Conservation (phyloP, 2,113 vertebrate genomes). For the Coregonus clupeaformis region DNA sequence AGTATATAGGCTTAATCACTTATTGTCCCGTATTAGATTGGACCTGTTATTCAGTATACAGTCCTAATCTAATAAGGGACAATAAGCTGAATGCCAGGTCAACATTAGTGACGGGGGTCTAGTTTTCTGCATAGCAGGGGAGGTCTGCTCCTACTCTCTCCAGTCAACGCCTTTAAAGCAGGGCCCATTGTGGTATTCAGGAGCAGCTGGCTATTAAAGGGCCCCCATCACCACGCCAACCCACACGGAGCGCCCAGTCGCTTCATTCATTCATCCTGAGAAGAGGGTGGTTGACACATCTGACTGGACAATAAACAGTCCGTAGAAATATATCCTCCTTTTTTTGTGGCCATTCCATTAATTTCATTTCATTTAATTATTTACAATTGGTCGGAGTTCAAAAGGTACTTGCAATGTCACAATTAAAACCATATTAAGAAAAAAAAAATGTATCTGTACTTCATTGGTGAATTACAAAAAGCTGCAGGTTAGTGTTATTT, state of each 20-base stretch:
- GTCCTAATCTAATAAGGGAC: too few species aligned
- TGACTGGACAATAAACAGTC: neutral
- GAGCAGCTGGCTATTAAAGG: conserved; percentile 32
- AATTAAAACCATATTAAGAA: too few species aligned
- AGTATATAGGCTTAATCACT: too few species aligned
- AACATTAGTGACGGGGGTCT: conserved; percentile 29
- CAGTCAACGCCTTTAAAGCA: conserved; percentile 28
- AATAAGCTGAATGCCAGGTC: conserved; percentile 20
- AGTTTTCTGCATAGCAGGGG: conserved; percentile 32
- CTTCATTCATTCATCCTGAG: conserved; percentile 22
- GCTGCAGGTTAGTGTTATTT: too few species aligned
- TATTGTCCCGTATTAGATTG: too few species aligned
- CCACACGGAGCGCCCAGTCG: neutral
- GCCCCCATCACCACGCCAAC: conserved; percentile 5
- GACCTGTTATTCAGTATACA: too few species aligned
- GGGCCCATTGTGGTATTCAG: conserved; percentile 26
- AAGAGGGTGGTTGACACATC: neutral
- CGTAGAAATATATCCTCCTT: neutral
- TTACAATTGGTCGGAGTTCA: too few species aligned
- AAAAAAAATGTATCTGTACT: too few species aligned
- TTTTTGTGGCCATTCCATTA: too few species aligned
- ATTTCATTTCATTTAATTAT: too few species aligned
- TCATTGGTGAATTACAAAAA: too few species aligned
- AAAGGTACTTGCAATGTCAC: too few species aligned
- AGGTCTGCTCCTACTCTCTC: conserved; percentile 17